Percentiles rank a stretch among this genome's conserved stretches.
phyloP scores from a whole-genome alignment of 2,113 vertebrate genomes.

The Indicator maculatus region DNA sequence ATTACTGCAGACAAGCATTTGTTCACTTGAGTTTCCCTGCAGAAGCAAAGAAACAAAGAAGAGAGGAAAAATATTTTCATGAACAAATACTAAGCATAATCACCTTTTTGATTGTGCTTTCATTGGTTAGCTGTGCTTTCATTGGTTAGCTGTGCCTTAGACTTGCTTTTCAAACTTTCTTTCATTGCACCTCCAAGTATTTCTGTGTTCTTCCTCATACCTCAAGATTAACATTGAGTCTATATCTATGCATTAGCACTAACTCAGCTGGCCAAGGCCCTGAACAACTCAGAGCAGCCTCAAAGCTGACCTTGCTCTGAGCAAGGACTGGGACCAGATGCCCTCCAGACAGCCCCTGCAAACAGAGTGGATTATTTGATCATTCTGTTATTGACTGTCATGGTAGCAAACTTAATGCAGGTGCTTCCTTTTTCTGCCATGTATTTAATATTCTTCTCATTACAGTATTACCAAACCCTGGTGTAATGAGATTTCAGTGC shows the following conservation, averaged over 20 bases:
- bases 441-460: constrained; percentile 52
- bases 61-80: background rate
- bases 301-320: background rate
- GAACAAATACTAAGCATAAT: background rate
- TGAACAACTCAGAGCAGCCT: background rate
- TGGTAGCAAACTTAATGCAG: constrained; percentile 47
- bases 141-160: background rate
- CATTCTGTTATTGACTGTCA: constrained; percentile 50
- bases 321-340: background rate
- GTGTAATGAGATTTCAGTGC: constrained; percentile 15
- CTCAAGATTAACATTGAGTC: background rate
- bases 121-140: background rate
- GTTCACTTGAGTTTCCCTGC: background rate
- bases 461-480: background rate
- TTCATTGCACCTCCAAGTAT: background rate
- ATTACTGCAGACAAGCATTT: background rate
- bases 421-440: constrained; percentile 50
- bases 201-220: background rate
- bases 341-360: constrained; percentile 30
- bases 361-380: background rate
- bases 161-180: background rate
- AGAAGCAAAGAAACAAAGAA: background rate
- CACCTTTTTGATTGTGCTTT: background rate
- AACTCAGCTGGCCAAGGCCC: background rate
- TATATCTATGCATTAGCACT: background rate